These are phyloP conservation scores for Siniperca chuatsi DNA, from an alignment of 2,113 vertebrate species.

Conservation along the genomic window DNA sequence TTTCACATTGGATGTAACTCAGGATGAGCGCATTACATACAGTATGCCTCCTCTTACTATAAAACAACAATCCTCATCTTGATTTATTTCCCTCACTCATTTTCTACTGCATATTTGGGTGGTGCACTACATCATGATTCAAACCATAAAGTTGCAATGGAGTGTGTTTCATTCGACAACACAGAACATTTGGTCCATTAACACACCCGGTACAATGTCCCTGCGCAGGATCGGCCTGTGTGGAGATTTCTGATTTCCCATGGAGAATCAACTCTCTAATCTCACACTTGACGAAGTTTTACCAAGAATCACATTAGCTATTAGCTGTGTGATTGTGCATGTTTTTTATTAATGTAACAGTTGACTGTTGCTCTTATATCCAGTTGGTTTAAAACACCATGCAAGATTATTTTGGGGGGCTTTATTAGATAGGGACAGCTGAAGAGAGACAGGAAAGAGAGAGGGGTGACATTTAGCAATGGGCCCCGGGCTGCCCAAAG, in stretches of 20 bases:
- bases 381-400: no score
- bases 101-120: slow-evolving; percentile 41
- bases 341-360: background rate
- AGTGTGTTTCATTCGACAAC: slow-evolving; percentile 52
- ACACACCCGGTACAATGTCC: slow-evolving; percentile 41
- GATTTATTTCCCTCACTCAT: slow-evolving; percentile 46
- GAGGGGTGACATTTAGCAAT: no score
- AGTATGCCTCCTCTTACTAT: slow-evolving; percentile 22
- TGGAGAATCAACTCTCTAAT: slow-evolving; percentile 33
- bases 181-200: slow-evolving; percentile 48
- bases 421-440: no score
- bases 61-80: slow-evolving; percentile 34
- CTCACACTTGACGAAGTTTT: slow-evolving; percentile 13
- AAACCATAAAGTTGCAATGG: slow-evolving; percentile 66
- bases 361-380: background rate
- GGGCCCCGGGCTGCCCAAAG: no score
- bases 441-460: no score
- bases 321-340: background rate
- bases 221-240: background rate
- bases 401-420: no score
- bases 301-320: background rate
- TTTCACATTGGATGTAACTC: slow-evolving; percentile 15
- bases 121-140: slow-evolving; percentile 37
- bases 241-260: slow-evolving; percentile 31
- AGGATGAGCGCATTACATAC: background rate